A percentile compares a stretch with the other conserved stretches of the same genome.
Conservation (phyloP, 2,888 invertebrate genomes). For the Latheticus oryzae region DNA sequence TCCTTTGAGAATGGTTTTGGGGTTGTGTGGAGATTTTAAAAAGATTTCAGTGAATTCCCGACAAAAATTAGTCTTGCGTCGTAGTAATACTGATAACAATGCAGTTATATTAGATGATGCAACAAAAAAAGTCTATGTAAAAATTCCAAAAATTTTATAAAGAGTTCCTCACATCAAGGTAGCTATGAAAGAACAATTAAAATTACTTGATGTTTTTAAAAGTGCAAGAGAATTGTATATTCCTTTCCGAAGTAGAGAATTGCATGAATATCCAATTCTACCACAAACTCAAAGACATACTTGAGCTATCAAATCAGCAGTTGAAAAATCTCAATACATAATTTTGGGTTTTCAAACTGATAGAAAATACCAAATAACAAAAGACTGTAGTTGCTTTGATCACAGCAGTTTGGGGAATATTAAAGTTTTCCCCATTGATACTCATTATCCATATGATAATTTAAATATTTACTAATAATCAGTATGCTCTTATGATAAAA, state of each 20-base stretch:
- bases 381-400: slow-evolving; percentile 29
- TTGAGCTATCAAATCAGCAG: slow-evolving; percentile 51
- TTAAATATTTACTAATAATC: slow-evolving; percentile 1
- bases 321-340: slow-evolving; percentile 57
- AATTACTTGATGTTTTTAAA: slow-evolving; percentile 9
- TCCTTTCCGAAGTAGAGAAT: slow-evolving; percentile 40
- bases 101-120: slow-evolving; percentile 38
- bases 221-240: slow-evolving; percentile 4
- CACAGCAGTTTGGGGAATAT: slow-evolving; percentile 29
- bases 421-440: slow-evolving; percentile 32
- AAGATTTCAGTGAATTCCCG: slow-evolving; percentile 41
- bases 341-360: slow-evolving; percentile 61
- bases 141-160: slow-evolving; percentile 40
- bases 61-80: slow-evolving; percentile 43
- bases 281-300: slow-evolving; percentile 28
- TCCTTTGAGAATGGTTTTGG: slow-evolving; percentile 45
- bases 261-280: slow-evolving; percentile 39
- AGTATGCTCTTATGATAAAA: slow-evolving; percentile 26
- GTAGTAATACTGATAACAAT: slow-evolving; percentile 37
- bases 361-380: slow-evolving; percentile 51
- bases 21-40: slow-evolving; percentile 57
- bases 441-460: slow-evolving; percentile 4
- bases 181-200: slow-evolving; percentile 14
- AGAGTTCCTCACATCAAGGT: slow-evolving; percentile 37
- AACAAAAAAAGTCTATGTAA: too few species aligned